Evolutionary conservation across 2,797 vertebrate species (phyloP).

Genomic region (Chiropotes sagulatus): DNA sequence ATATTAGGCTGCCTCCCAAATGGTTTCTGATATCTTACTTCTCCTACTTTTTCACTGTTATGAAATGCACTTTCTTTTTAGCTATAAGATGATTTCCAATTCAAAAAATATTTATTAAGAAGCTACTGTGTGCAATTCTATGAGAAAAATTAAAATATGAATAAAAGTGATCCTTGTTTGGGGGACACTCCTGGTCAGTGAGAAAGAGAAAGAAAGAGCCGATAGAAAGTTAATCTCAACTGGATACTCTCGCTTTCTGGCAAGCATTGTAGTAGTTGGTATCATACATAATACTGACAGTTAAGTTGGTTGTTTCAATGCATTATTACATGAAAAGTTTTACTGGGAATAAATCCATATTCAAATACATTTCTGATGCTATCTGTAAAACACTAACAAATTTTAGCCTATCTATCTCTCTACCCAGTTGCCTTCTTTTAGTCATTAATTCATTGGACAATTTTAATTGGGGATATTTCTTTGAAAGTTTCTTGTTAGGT

Average conservation of each 20-base stretch:
- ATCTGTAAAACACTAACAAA: neutral
- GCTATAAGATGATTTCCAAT: neutral
- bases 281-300: neutral
- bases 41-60: neutral
- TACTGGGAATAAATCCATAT: neutral
- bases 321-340: neutral
- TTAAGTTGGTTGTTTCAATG: neutral
- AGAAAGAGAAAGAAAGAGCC: neutral
- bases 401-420: neutral
- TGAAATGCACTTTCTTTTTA: neutral
- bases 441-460: neutral
- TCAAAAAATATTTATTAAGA: neutral
- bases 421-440: neutral
- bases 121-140: neutral
- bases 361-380: neutral
- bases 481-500: neutral
- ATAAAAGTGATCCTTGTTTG: neutral
- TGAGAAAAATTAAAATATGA: neutral
- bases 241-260: neutral
- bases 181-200: neutral
- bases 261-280: neutral
- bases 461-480: neutral
- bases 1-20: rapidly evolving
- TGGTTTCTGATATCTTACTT: neutral
- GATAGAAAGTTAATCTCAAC: neutral